Evolutionary conservation across 2,113 vertebrate genomes (phyloP).

Genomic region (Nothobranchius furzeri): DNA sequence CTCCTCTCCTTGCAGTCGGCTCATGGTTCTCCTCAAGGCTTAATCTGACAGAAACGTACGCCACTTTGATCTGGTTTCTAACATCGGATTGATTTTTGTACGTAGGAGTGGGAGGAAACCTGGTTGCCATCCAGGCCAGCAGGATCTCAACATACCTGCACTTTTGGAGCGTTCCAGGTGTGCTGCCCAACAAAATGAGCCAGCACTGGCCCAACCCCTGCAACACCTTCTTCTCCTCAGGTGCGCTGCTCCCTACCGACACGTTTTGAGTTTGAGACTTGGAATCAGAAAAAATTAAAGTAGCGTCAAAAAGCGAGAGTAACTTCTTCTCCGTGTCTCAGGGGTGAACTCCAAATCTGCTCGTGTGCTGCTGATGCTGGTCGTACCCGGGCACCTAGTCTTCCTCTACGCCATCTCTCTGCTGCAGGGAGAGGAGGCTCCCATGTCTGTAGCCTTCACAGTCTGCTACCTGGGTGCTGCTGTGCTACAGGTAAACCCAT

Average conservation of each 20-base stretch:
- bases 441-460: conserved; percentile 81
- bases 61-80: no score
- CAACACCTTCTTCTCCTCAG: conserved; percentile 88
- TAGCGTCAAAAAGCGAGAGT: no score
- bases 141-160: conserved; percentile 95
- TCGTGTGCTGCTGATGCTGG: conserved; percentile 88
- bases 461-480: conserved; percentile 87
- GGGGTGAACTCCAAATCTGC: conserved; percentile 91
- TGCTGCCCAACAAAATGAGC: conserved; percentile 90
- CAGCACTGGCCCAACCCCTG: conserved; percentile 90
- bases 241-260: conserved; percentile 59
- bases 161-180: conserved; percentile 89
- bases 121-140: conserved; percentile 96
- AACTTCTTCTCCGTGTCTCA: conserved; percentile 50
- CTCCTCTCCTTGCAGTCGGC: no score
- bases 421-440: conserved; percentile 83
- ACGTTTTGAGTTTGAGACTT: no score
- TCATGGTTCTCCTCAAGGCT: no score
- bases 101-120: conserved; percentile 91
- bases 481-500: conserved; percentile 85
- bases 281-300: no score
- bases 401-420: conserved; percentile 89
- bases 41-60: no score
- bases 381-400: conserved; percentile 89
- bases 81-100: no score